These are phyloP conservation scores for Agelaius phoeniceus DNA, from an alignment of 2,113 vertebrate genomes.

Conservation along the genomic window DNA sequence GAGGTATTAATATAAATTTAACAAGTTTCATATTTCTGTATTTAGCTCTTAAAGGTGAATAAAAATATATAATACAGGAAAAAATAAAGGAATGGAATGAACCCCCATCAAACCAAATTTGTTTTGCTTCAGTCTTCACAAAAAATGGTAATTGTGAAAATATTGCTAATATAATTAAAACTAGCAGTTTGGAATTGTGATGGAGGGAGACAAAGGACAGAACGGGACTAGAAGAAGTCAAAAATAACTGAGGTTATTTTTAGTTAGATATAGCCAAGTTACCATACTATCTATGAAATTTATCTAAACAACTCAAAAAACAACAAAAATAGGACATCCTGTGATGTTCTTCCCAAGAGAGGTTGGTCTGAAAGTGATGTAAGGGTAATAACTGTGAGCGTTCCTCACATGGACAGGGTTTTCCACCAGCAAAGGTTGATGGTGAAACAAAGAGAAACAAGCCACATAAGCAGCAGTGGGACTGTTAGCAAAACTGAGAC, in stretches of 20 bases:
- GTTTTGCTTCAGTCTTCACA: neutral
- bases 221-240: neutral
- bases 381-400: slow-evolving; percentile 75
- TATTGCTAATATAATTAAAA: neutral
- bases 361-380: slow-evolving; percentile 79
- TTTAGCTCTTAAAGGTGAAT: neutral
- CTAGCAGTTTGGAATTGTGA: neutral
- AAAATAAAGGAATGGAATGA: neutral
- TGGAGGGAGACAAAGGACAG: neutral
- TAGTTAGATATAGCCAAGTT: neutral
- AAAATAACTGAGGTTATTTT: neutral
- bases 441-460: slow-evolving; percentile 75
- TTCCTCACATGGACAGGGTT: slow-evolving; percentile 76
- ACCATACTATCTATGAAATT: neutral
- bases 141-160: neutral
- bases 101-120: neutral
- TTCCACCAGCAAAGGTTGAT: slow-evolving; percentile 78
- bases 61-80: neutral
- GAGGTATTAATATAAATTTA: neutral
- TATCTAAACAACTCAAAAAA: neutral
- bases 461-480: slow-evolving; percentile 78
- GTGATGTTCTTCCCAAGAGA: slow-evolving; percentile 68
- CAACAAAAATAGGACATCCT: neutral
- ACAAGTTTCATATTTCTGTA: neutral
- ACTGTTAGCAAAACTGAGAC: slow-evolving; percentile 57